Evolutionary conservation across 2,888 invertebrate genomes (phyloP), one percentile per base, ranked within the genome.

Genomic region (Pseudoips prasinana): DNA sequence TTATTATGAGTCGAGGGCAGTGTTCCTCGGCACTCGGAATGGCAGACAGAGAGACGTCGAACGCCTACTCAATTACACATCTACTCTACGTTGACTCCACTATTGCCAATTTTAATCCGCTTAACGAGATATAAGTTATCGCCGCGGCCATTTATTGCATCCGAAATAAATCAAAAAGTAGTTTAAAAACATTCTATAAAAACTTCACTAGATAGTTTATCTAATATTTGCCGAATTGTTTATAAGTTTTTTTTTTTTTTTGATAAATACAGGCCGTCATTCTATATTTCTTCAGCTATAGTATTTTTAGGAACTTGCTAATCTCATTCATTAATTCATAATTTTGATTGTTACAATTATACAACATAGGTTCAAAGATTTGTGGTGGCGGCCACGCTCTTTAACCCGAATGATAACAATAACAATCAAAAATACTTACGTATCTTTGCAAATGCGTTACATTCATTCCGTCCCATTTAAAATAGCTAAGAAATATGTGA

Each of bases 371-470:
- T 63, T 36, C 70, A 72, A 69, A 65, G 70, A 62, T 68, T 79
- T 72, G 77, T 80, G 77, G 71, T 88, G 85, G 87, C 87, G 86
- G 87, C 77, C 84, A 82, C 82, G 68, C 68, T 74, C 68, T 64
- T 57, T 45, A 46, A 40, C 40, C 61, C 50, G 47, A 47, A 46
- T 58, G 10, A 60, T 83, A 79, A 72, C 62, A 67, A 64, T 73
- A 62, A 54, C 45, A 53, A 48, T 56, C 43, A 55, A 42, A 45
- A 36, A 25, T 22, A 8, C 8, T 1, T 10, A 9, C 8, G 20
- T 20, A 20, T 7, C 20, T n/a, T 5, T 20, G 4, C 7, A 3
- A 3, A n/a, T 20, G 3, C 20, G 7, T n/a, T 20, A 3, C 20
- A n/a, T 20, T 20, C 20, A 20, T n/a, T 20, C 7, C 3, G 2